Percentiles rank a stretch among this genome's conserved stretches.
Conservation (phyloP, 2,113 vertebrate species). For the Ammospiza nelsoni region DNA sequence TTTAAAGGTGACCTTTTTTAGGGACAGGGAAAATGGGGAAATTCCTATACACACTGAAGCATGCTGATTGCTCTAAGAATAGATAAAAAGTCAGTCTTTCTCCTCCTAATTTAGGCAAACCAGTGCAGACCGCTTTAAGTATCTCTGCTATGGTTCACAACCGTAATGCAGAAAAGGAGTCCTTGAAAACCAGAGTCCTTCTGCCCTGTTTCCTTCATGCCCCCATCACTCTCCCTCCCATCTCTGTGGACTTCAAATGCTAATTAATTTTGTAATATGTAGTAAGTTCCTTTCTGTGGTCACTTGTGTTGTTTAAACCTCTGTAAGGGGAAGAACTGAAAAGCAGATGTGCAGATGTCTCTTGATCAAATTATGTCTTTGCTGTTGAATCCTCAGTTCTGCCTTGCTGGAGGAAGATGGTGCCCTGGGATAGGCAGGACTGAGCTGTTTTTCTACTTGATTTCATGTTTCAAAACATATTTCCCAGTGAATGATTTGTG, state of each 20-base stretch:
- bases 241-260: background rate
- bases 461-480: constrained; percentile 50
- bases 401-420: background rate
- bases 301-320: background rate
- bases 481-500: constrained; percentile 6
- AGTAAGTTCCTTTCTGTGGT: background rate
- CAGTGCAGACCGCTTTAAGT: background rate
- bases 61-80: background rate
- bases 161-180: background rate
- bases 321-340: background rate
- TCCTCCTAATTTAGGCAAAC: background rate
- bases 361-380: background rate
- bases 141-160: background rate
- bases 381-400: background rate
- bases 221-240: background rate
- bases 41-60: background rate
- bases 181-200: background rate
- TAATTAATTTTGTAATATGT: background rate
- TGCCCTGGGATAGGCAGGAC: constrained; percentile 16
- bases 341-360: background rate
- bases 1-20: background rate
- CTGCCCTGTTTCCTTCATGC: background rate
- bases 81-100: background rate
- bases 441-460: constrained; percentile 60
- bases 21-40: background rate